These are phyloP conservation scores for Chrysolina oricalcia DNA, from an alignment of 2,888 invertebrate genomes.

Conservation along the genomic window DNA sequence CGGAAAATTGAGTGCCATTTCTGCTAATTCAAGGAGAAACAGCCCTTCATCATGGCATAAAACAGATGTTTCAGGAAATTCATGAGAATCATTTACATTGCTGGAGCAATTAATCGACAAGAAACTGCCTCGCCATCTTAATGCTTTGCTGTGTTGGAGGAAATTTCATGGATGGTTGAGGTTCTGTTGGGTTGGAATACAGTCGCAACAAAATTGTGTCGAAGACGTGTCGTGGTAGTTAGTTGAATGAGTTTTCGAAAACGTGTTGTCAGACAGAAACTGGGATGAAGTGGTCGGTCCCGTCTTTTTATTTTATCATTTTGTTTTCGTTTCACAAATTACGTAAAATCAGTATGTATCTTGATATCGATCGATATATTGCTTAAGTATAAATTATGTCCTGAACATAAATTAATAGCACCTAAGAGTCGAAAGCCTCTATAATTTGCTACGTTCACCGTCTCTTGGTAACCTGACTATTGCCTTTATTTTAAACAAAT, in stretches of 20 bases:
- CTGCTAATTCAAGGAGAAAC: constrained; percentile 22
- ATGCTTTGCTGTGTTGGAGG: constrained; percentile 28
- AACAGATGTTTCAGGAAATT: constrained; percentile 56
- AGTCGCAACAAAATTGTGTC: not conserved
- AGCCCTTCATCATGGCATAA: constrained; percentile 47
- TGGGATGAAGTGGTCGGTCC: too few species aligned
- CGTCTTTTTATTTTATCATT: too few species aligned
- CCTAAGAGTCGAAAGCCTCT: too few species aligned
- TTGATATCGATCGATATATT: too few species aligned
- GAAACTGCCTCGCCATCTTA: constrained; percentile 38
- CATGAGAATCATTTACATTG: constrained; percentile 49
- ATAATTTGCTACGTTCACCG: too few species aligned
- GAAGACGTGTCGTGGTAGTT: not conserved
- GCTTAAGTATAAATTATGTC: too few species aligned
- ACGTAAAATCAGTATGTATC: too few species aligned
- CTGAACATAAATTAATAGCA: too few species aligned
- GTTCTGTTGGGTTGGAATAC: not conserved
- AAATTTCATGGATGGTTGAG: constrained; percentile 16
- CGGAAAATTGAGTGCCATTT: constrained; percentile 11
- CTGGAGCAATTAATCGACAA: constrained; percentile 45
- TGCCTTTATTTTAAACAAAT: too few species aligned
- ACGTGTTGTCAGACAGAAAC: too few species aligned
- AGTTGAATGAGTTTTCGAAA: not conserved
- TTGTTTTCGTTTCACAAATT: too few species aligned
- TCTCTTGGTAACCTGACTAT: too few species aligned